phyloP scores from a whole-genome alignment of 2,888 invertebrate species.

The Sphaeridia pumilis region DNA sequence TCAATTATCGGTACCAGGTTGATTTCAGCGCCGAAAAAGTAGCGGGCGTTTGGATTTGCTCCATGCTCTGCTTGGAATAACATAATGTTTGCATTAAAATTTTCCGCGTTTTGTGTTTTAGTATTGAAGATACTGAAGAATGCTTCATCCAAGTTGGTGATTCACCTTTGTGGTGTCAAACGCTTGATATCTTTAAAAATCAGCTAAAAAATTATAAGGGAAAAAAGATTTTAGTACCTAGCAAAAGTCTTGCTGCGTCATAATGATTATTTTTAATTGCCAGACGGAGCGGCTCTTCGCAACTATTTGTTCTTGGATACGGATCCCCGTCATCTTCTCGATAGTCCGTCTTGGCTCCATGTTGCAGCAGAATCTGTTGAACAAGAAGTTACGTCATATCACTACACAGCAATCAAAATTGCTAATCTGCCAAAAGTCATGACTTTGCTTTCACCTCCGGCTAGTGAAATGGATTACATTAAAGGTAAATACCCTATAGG shows the following conservation, averaged over 20 bases:
- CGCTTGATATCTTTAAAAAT: too few relatives aligned
- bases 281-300: constrained; percentile 77
- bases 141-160: too few relatives aligned
- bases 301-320: constrained; percentile 37
- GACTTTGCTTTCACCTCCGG: neutral
- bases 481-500: neutral
- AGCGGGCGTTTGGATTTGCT: constrained; percentile 81
- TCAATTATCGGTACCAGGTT: constrained; percentile 68
- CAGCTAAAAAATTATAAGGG: too few relatives aligned
- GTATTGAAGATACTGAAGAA: too few relatives aligned
- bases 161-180: too few relatives aligned
- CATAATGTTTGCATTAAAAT: too few relatives aligned
- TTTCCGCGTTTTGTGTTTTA: too few relatives aligned
- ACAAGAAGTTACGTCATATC: neutral
- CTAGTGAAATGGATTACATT: neutral
- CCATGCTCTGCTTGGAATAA: constrained; percentile 55
- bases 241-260: constrained; percentile 42
- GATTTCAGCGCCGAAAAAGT: constrained; percentile 82
- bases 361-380: constrained; percentile 52
- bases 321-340: constrained; percentile 55
- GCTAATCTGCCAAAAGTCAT: neutral
- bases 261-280: constrained; percentile 78
- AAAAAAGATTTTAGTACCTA: too few relatives aligned
- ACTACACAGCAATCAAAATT: neutral
- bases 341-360: constrained; percentile 70